Base-by-base conservation (phyloP, 1,140 invertebrate genomes). In the Diplogasteroides magnus region DNA sequence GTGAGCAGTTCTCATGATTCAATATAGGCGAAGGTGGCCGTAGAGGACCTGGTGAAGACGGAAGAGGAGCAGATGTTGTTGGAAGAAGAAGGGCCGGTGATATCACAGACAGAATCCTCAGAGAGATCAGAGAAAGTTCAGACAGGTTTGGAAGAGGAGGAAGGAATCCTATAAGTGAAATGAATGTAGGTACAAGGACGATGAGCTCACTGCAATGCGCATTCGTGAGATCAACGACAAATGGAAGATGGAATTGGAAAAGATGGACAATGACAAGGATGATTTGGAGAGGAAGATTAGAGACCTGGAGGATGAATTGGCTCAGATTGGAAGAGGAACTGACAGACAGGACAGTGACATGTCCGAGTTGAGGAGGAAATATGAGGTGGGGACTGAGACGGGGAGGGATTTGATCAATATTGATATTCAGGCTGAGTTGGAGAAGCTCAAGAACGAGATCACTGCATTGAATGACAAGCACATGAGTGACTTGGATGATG, bases 141-240 rank as follows among this genome's bases (percentile, higher is more conserved):
- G 37, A 48, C 19, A 48, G 37, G 37, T 48, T 48, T 6, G 37
- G n/a, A n/a, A n/a, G n/a, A n/a, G n/a, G n/a, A n/a, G n/a, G n/a
- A n/a, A n/a, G n/a, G n/a, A n/a, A n/a, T n/a, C 37, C 19, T 48
- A 48, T 48, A 48, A 48, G 6, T 19, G 19, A 48, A 48, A 11
- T 19, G 6, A 6, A 48, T 48, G 37, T 19, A 48, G 37, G 19
- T 77, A 76, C 59, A 75, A 82, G 60, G 79, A 82, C 69, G 65
- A 75, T 25, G 79, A 83, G 62, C 77, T 82, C 25, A 67, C 73
- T 29, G 81, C 83, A 65, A 76, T 77, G 31, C 68, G 75, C 23
- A 78, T 83, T 61, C 77, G 74, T 61, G 81, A 83, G 31, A 70
- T 82, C 68, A 79, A 83, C 61, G 79, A 82, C 72, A 81, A 79